These are phyloP conservation scores for Oryzaephilus surinamensis DNA, from an alignment of 1,140 invertebrate genomes.

Conservation along the genomic window DNA sequence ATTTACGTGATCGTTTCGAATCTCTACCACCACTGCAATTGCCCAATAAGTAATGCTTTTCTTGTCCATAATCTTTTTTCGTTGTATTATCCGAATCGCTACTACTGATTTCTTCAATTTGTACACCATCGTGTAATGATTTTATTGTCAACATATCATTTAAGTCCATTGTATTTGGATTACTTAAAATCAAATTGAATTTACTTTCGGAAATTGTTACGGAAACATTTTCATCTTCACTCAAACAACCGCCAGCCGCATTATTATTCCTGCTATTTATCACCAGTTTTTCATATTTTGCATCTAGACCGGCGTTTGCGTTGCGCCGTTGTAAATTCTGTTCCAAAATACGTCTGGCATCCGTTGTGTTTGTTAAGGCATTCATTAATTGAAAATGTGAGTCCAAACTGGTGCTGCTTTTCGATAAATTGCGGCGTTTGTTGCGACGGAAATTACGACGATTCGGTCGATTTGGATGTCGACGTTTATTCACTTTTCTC, in stretches of 20 bases:
- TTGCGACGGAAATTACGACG: too few relatives aligned
- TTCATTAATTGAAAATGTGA: constrained; percentile 55
- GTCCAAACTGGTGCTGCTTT: constrained; percentile 69
- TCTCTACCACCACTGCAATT: constrained; percentile 20
- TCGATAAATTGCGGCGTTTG: too few relatives aligned
- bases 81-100: constrained; percentile 14
- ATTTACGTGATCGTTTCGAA: constrained; percentile 16
- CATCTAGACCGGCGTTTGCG: constrained; percentile 44
- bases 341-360: constrained; percentile 36
- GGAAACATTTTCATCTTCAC: constrained; percentile 43
- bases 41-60: constrained; percentile 26
- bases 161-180: constrained; percentile 41
- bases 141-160: constrained; percentile 43
- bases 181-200: constrained; percentile 43
- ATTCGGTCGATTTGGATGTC: constrained; percentile 49
- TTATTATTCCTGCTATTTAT: constrained; percentile 40
- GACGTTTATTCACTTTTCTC: constrained; percentile 34
- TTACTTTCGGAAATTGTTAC: constrained; percentile 42
- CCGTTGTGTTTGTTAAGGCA: constrained; percentile 38
- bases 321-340: constrained; percentile 46
- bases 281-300: constrained; percentile 42
- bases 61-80: constrained; percentile 20
- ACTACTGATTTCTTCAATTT: constrained; percentile 24
- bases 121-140: constrained; percentile 36
- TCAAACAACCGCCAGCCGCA: constrained; percentile 42